phyloP scores from a whole-genome alignment of 2,113 vertebrate species.

The Leptocoma aspasia region DNA sequence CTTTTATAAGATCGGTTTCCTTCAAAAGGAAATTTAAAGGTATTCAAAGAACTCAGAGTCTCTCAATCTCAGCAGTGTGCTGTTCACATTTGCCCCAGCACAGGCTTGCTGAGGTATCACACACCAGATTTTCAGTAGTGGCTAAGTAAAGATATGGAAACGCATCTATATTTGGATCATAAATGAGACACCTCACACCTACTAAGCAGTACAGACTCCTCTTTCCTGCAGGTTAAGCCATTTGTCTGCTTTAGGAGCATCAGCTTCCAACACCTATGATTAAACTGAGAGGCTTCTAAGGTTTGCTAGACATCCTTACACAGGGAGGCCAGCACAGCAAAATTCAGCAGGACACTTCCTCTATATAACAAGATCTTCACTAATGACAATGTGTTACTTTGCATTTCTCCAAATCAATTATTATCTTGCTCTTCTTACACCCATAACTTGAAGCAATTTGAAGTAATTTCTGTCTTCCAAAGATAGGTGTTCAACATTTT shows the following conservation, averaged over 20 bases:
- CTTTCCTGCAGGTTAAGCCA: background rate
- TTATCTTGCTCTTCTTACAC: background rate
- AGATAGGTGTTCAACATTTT: background rate
- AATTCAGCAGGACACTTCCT: background rate
- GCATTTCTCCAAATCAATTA: background rate
- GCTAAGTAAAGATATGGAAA: background rate
- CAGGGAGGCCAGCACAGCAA: background rate
- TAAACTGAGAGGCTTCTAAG: background rate
- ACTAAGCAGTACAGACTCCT: background rate
- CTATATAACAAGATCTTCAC: background rate
- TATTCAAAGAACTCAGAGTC: background rate
- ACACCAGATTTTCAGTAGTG: background rate
- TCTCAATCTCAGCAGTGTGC: background rate
- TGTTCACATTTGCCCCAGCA: background rate
- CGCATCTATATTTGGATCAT: conserved; percentile 3
- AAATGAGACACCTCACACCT: background rate
- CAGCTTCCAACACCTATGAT: background rate
- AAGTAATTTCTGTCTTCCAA: background rate
- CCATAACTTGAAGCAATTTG: background rate
- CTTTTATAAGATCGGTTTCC: background rate
- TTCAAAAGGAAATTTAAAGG: background rate
- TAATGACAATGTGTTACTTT: background rate
- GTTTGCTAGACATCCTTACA: background rate
- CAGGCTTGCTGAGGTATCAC: background rate
- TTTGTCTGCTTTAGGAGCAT: background rate